Conservation (phyloP, 2,797 vertebrate species). For the Tamandua tetradactyla region DNA sequence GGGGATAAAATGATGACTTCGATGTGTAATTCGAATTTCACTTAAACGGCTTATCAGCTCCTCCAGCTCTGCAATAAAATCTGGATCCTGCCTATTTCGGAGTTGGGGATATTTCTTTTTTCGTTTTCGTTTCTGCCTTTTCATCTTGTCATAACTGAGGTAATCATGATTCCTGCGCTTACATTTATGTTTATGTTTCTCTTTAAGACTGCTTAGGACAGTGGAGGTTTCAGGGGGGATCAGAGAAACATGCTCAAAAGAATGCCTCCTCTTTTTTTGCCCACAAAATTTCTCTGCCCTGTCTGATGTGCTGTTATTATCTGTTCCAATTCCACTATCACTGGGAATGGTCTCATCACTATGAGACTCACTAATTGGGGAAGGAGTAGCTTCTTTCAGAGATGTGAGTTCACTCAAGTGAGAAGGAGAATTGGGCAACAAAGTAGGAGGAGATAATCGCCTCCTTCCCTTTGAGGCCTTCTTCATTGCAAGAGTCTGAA, state of each 20-base stretch:
- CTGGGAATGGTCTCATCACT: conserved; percentile 95
- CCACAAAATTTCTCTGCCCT: conserved; percentile 91
- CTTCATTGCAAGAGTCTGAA: conserved; percentile 92
- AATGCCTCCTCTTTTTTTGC: conserved; percentile 92
- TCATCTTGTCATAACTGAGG: conserved; percentile 92
- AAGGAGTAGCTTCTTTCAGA: conserved; percentile 93
- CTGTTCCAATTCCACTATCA: conserved; percentile 95
- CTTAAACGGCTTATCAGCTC: conserved; percentile 92
- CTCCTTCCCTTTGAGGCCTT: conserved; percentile 92
- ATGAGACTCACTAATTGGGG: conserved; percentile 94
- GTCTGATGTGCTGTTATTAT: conserved; percentile 95
- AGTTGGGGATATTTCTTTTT: conserved; percentile 98
- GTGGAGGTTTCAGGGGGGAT: conserved; percentile 84
- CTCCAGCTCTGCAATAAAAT: conserved; percentile 94
- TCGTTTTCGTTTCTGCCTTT: conserved; percentile 95
- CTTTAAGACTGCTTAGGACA: conserved; percentile 90
- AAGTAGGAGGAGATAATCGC: conserved; percentile 88
- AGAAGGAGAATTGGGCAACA: conserved; percentile 92
- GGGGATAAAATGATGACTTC: conserved; percentile 95
- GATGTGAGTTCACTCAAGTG: conserved; percentile 92
- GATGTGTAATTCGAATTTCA: conserved; percentile 94
- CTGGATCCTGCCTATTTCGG: conserved; percentile 93
- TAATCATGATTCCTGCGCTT: conserved; percentile 93
- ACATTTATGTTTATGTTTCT: conserved; percentile 96
- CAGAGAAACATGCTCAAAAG: conserved; percentile 90